Conservation (phyloP, 2,113 vertebrate species). For the Dipodomys ordii region DNA sequence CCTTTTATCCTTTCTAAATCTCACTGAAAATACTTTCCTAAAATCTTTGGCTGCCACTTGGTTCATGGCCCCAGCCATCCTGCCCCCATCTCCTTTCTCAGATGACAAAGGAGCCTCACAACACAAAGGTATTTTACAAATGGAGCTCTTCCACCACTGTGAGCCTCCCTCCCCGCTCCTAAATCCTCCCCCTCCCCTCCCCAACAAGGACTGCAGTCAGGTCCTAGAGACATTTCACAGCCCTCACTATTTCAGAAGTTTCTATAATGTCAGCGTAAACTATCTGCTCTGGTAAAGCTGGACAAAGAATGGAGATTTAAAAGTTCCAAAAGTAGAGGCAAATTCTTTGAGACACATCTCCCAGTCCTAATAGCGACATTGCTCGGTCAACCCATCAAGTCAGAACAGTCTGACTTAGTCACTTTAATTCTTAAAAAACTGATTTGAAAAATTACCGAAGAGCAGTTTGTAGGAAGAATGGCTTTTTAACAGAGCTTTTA, state of each 20-base stretch:
- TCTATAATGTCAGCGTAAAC: not conserved
- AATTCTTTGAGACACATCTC: not conserved
- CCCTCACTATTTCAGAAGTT: not conserved
- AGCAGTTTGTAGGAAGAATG: constrained; percentile 32
- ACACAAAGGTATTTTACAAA: constrained; percentile 10
- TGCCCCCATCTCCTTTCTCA: not conserved
- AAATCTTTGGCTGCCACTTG: not conserved
- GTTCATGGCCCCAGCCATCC: not conserved
- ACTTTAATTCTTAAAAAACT: not conserved
- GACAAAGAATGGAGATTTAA: not conserved
- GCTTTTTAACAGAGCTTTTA: constrained; percentile 29
- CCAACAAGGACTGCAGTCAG: too few species aligned
- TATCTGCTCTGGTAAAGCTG: not conserved
- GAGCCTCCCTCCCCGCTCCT: not conserved
- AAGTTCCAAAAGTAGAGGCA: not conserved
- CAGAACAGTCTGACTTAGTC: constrained; percentile 68
- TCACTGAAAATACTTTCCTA: not conserved
- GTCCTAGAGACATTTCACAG: fast-evolving
- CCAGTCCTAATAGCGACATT: not conserved
- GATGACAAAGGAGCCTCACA: constrained; percentile 30
- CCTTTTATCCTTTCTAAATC: not conserved
- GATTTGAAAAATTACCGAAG: constrained; percentile 52
- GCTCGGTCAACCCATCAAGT: not conserved
- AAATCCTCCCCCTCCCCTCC: too few species aligned
- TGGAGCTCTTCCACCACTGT: not conserved